Conservation (phyloP, 2,888 invertebrate genomes). For the Tipula confusa region DNA sequence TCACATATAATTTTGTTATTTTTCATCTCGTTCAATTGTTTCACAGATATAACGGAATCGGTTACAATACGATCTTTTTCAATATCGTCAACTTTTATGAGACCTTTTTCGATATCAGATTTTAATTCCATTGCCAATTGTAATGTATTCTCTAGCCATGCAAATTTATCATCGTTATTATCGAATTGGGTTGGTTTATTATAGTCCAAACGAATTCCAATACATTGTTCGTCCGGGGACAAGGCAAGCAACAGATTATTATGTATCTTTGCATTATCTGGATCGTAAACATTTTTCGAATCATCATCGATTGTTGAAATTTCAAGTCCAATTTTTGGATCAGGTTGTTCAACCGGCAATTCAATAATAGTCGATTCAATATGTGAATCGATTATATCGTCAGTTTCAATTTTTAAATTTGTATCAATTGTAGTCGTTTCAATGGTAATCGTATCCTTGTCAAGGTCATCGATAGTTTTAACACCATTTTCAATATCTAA, state of each 20-base stretch:
- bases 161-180: slow-evolving; percentile 56
- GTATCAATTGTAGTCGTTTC: background rate
- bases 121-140: slow-evolving; percentile 60
- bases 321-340: background rate
- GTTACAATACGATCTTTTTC: slow-evolving; percentile 54
- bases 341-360: background rate
- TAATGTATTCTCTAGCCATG: slow-evolving; percentile 63
- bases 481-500: slow-evolving; percentile 58
- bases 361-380: background rate
- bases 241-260: slow-evolving; percentile 58
- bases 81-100: slow-evolving; percentile 40
- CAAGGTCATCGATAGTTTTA: slow-evolving; percentile 51
- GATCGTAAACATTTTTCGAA: background rate
- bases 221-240: slow-evolving; percentile 58
- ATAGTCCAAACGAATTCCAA: slow-evolving; percentile 64
- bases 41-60: slow-evolving; percentile 58
- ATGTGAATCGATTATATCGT: slow-evolving; percentile 3
- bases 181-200: slow-evolving; percentile 57
- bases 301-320: background rate
- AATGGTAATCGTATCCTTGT: background rate
- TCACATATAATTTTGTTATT: slow-evolving; percentile 46
- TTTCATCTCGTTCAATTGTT: slow-evolving; percentile 54
- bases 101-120: slow-evolving; percentile 57
- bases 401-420: background rate
- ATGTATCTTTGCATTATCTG: background rate